Conservation (phyloP, 2,888 invertebrate genomes). For the Lepidonotus clava region DNA sequence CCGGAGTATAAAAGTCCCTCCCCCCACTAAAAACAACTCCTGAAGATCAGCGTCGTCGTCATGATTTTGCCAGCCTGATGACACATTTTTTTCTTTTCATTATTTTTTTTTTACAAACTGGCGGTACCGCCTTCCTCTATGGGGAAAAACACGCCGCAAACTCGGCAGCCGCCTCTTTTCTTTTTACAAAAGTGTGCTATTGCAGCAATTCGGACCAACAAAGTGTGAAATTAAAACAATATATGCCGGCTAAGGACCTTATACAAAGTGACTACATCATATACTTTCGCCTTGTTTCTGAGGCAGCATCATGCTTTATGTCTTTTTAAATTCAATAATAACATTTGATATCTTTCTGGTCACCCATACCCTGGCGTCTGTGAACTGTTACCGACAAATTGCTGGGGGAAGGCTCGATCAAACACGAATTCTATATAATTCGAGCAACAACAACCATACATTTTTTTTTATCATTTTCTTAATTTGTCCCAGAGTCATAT, state of each 20-base stretch:
- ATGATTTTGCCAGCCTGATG: not conserved
- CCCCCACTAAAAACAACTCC: slow-evolving; percentile 1
- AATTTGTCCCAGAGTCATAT: slow-evolving; percentile 41
- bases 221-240: not conserved
- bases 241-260: not conserved
- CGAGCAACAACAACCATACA: slow-evolving; percentile 32
- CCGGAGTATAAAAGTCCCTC: slow-evolving; percentile 21
- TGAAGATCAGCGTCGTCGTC: not conserved
- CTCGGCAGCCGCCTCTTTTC: not conserved
- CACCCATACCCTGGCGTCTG: slow-evolving; percentile 29
- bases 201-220: slow-evolving; percentile 28
- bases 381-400: slow-evolving; percentile 32
- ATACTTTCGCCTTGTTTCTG: not conserved
- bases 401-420: not conserved
- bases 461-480: slow-evolving; percentile 4
- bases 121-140: not conserved
- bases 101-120: slow-evolving; percentile 29
- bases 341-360: not conserved
- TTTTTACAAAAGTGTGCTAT: slow-evolving; percentile 39
- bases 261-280: slow-evolving; percentile 25
- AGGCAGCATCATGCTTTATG: slow-evolving; percentile 11
- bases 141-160: not conserved
- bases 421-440: slow-evolving; percentile 27
- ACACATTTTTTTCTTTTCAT: not conserved
- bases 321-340: not conserved